Percentiles rank a stretch among this genome's conserved stretches.
phyloP scores from a whole-genome alignment of 64 coral and sea anemone species.

The Astreopora myriophthalma region DNA sequence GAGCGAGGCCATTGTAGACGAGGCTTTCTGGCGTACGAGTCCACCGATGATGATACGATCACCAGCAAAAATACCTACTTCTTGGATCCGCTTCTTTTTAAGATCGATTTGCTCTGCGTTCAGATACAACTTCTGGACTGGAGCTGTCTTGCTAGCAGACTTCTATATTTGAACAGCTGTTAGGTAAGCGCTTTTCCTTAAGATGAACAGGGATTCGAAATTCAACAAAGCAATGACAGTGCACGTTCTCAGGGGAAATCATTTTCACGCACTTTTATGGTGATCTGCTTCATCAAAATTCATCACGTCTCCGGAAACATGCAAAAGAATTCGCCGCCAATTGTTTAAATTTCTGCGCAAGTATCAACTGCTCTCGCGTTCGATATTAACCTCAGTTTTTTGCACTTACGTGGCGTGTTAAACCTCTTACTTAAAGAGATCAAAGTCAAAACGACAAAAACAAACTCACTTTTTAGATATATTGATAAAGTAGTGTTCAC shows the following conservation, averaged over 20 bases:
- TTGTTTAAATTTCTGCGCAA: background rate
- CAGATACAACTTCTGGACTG: background rate
- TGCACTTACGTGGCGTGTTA: background rate
- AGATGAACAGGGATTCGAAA: too few relatives aligned
- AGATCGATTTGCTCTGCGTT: too few relatives aligned
- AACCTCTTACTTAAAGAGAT: background rate
- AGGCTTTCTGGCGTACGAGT: too few relatives aligned
- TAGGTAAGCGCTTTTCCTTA: too few relatives aligned
- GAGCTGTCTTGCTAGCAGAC: background rate
- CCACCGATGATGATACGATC: background rate
- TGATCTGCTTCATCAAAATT: background rate
- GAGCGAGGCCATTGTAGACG: constrained; percentile 21
- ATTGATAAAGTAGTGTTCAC: too few relatives aligned
- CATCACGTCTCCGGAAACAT: background rate
- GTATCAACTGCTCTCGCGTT: background rate
- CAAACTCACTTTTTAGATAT: background rate
- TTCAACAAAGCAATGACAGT: background rate
- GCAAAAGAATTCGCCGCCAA: background rate
- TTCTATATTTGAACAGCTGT: background rate
- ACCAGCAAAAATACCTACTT: background rate
- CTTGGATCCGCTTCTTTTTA: background rate
- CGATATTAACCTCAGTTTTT: background rate
- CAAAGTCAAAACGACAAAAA: background rate
- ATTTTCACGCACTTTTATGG: background rate
- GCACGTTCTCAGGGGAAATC: background rate